Evolutionary conservation across 1,140 invertebrate species (phyloP).

Genomic region (Kradibia gibbosae): DNA sequence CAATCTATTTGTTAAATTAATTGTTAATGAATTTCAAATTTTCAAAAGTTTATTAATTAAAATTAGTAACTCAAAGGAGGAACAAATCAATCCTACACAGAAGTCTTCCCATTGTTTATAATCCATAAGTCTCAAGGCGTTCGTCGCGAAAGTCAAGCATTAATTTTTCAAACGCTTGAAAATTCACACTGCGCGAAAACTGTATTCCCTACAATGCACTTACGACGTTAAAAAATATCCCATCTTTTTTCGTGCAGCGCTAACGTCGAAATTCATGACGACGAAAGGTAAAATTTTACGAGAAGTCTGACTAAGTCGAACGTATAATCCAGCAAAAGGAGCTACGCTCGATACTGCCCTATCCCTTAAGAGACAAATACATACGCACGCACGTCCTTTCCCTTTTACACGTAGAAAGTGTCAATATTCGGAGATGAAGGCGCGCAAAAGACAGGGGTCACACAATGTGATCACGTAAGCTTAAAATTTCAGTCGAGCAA

Average conservation of each 20-base stretch:
- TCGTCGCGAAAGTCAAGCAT: slow-evolving; percentile 37
- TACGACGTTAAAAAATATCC: background rate
- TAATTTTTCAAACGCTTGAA: background rate
- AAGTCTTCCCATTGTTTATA: slow-evolving; percentile 20
- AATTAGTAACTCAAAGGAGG: background rate
- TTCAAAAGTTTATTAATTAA: background rate
- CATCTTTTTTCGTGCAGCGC: background rate
- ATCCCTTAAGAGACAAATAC: no score
- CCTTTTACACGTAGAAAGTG: background rate
- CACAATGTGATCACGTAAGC: slow-evolving; percentile 56
- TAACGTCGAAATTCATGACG: background rate
- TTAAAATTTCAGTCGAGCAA: slow-evolving; percentile 29
- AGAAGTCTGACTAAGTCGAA: slow-evolving; percentile 28
- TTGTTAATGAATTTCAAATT: no score
- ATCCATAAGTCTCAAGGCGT: background rate
- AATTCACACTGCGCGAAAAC: slow-evolving; percentile 21
- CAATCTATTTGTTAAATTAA: no score
- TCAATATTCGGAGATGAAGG: slow-evolving; percentile 22
- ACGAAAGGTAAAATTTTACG: slow-evolving; percentile 36
- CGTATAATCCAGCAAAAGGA: slow-evolving; percentile 35
- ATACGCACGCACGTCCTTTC: background rate
- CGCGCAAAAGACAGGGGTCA: slow-evolving; percentile 51
- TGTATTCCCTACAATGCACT: slow-evolving; percentile 36
- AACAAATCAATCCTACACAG: slow-evolving; percentile 13
- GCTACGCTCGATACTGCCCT: background rate